Conservation (phyloP, 2,888 invertebrate species). For the Erebia aethiops region DNA sequence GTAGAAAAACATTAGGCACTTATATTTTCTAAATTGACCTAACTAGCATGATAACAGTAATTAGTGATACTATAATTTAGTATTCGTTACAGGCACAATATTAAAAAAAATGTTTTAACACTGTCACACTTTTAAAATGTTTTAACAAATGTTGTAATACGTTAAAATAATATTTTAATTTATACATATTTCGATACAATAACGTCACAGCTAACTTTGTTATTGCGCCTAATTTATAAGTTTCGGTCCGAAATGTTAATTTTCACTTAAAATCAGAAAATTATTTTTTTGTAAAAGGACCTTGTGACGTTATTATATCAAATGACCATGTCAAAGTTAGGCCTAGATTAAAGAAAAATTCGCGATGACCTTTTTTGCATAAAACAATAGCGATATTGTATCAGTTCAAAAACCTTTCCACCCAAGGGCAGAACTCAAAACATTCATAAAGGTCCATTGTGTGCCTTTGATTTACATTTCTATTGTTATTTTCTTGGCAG, state of each 20-base stretch:
- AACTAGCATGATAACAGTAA: conserved; percentile 36
- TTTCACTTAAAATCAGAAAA: too few relatives aligned
- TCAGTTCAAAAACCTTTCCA: conserved; percentile 37
- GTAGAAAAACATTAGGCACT: conserved; percentile 27
- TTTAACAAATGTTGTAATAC: not conserved
- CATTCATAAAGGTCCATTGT: conserved; percentile 36
- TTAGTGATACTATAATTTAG: not conserved
- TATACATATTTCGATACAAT: not conserved
- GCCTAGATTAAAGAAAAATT: conserved; percentile 3
- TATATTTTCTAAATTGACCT: conserved; percentile 32
- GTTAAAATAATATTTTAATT: not conserved
- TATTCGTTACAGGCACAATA: conserved; percentile 19
- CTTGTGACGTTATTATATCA: not conserved
- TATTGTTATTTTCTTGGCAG: conserved; percentile 40
- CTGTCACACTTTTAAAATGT: not conserved
- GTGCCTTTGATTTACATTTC: conserved; percentile 33
- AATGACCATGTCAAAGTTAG: not conserved
- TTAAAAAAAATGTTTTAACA: not conserved
- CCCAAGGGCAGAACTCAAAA: conserved; percentile 30
- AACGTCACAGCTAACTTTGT: not conserved
- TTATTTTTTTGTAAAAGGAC: too few relatives aligned
- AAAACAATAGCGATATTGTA: conserved; percentile 24
- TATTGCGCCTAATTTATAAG: not conserved
- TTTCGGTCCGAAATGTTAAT: too few relatives aligned
- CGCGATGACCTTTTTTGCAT: conserved; percentile 22